Evolutionary conservation across 2,113 vertebrate genomes (phyloP), one percentile per base, ranked within the genome.

Genomic region (Rhegmatorhina hoffmannsi): DNA sequence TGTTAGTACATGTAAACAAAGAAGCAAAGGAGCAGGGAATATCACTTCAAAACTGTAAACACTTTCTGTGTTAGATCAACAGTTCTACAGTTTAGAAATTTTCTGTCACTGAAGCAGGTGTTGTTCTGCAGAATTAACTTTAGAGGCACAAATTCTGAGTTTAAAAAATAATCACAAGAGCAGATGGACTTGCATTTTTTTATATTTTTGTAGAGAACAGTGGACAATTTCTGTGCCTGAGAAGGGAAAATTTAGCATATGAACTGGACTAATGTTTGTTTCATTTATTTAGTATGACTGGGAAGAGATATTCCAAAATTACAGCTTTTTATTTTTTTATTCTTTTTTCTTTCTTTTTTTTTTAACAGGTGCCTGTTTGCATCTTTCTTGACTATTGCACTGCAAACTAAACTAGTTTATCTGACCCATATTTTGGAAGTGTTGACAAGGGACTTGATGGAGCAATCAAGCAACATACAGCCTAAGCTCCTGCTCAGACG

Each of bases 401-500:
- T 99, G 90, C 99, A 99, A 89, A 98, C 98, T 81, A 98, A 99
- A 96, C 97, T 99, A 62, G 94, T 97, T 62, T 99, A 99, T 94
- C 98, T 99, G 87, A 99, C 99, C 3, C 97, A 98, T 84, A 97
- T 99, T 87, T 99, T 99, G 97, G 98, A 99, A 97, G 96, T 97
- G 25, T 97, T 99, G 89, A 98, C 99, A 93, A 97, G 96, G 91
- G 98, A 98, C 91, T 90, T 99, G 92, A 99, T 99, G 98, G 98
- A 99, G 19, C 98, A 98, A 46, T 98, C 96, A 29, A 98, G 98
- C 92, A 99, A 98, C 29, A 74, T 98, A 44, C 99, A 99, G 90
- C 98, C 99, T 40, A 99, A 99, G 74, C 98, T 99, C 44, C 94
- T 99, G 97, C 98, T 99, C 8, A 98, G 99, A 21, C 97, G 99